These are phyloP conservation scores for Luscinia megarhynchos DNA, from an alignment of 2,797 vertebrate species.

Conservation along the genomic window DNA sequence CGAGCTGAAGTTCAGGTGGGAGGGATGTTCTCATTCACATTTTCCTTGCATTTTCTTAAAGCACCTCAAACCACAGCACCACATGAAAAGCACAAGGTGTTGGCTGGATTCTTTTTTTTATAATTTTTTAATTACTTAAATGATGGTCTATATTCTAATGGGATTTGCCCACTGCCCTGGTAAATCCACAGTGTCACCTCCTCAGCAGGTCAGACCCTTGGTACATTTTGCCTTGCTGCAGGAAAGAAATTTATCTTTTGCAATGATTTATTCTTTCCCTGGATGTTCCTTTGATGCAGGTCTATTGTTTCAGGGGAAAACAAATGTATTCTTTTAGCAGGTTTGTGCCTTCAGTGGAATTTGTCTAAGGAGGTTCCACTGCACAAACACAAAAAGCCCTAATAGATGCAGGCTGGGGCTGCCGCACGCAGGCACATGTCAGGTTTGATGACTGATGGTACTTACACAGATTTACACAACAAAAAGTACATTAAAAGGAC, in stretches of 20 bases:
- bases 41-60: not conserved
- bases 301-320: conserved; percentile 78
- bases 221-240: conserved; percentile 13
- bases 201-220: conserved; percentile 1
- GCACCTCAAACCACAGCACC: not conserved
- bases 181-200: conserved; percentile 38
- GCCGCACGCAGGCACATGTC: conserved; percentile 73
- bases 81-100: not conserved
- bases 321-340: conserved; percentile 78
- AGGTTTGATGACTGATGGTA: conserved; percentile 79
- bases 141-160: not conserved
- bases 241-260: conserved; percentile 61
- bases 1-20: fast-evolving
- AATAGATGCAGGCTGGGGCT: conserved; percentile 79
- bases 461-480: conserved; percentile 85
- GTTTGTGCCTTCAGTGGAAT: conserved; percentile 78
- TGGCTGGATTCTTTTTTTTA: not conserved
- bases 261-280: conserved; percentile 65
- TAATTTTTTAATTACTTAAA: not conserved
- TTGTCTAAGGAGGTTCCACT: conserved; percentile 76
- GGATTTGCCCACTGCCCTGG: not conserved
- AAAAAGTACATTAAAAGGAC: conserved; percentile 82
- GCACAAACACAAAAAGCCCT: conserved; percentile 81
- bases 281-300: conserved; percentile 65
- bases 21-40: not conserved